Base-by-base conservation (phyloP, 2,888 invertebrate species). In the Euplexia lucipara region DNA sequence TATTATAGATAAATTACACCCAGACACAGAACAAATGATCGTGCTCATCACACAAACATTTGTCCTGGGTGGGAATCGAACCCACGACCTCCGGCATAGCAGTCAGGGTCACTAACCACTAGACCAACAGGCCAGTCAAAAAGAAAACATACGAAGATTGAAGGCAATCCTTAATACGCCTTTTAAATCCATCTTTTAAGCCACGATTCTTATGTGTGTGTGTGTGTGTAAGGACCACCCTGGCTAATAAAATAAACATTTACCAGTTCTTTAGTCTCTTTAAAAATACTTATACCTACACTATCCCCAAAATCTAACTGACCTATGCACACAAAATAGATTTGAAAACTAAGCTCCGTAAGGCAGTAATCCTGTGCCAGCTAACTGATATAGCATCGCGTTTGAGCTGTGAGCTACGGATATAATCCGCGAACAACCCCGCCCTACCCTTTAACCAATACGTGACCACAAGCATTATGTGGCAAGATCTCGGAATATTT, bases 381-480 rank as follows among this genome's bases (percentile, higher is more conserved):
- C 74, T 71, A 62, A 59, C 67, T 53, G 61, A 78, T 75, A 82
- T 75, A 75, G 82, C 78, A 82, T 75, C 79, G 78, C 73, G 71
- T 78, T 75, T 75, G 80, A 82, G 77, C 78, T 77, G 80, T 78
- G 76, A 82, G 79, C 83, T 81, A 78, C 82, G 79, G 83, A 75
- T 86, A 87, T 93, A 94, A 94, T 92, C 92, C 89, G 90, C 77
- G 86, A 90, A 88, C 88, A 86, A 88, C 87, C 89, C 81, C 80
- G 70, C 86, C 85, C 87, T 90, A 91, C 92, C 92, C 93, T 92
- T 93, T 91, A 92, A 91, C 94, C 94, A 94, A 94, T 94, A 94
- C 94, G 94, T 94, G 94, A 91, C 94, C 93, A 88, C 88, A 84
- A 88, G 86, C 85, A 86, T 82, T 83, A 78, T 78, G 79, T 44